phyloP scores from a whole-genome alignment of 2,888 invertebrate species.

The Caenorhabditis afra region DNA sequence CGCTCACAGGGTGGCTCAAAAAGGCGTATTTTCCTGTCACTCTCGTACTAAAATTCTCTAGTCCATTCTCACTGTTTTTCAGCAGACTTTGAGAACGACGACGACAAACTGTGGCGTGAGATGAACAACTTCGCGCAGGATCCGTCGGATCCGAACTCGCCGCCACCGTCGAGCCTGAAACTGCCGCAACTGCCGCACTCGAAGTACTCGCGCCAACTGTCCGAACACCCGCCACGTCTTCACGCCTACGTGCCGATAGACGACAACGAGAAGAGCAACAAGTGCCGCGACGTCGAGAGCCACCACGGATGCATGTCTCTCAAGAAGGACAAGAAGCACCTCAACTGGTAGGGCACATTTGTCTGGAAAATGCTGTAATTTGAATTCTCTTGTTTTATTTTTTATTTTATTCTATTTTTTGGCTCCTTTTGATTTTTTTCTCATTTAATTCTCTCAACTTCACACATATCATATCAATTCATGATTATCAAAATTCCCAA shows the following conservation, averaged over 20 bases:
- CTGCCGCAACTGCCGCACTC: conserved; percentile 60
- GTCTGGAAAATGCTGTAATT: not conserved
- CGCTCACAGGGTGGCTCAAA: too few species aligned
- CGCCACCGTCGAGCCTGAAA: conserved; percentile 9
- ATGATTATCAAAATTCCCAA: not conserved
- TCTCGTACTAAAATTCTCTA: too few species aligned
- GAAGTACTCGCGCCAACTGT: conserved; percentile 42
- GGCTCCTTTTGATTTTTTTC: not conserved
- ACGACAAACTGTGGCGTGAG: conserved; percentile 62
- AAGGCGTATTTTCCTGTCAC: too few species aligned
- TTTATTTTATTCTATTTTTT: conserved; percentile 2
- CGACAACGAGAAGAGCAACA: conserved; percentile 15
- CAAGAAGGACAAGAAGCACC: conserved; percentile 54
- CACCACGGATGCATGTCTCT: conserved; percentile 41
- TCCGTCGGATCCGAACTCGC: not conserved
- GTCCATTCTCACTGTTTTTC: too few species aligned
- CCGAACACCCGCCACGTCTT: conserved; percentile 67
- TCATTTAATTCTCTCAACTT: too few species aligned
- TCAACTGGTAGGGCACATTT: conserved; percentile 35
- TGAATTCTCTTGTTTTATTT: not conserved
- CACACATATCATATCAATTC: not conserved
- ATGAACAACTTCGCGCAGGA: conserved; percentile 25
- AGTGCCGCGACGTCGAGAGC: conserved; percentile 50
- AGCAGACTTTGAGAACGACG: conserved; percentile 60
- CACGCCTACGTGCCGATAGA: conserved; percentile 69